Evolutionary conservation across 2,113 vertebrate genomes (phyloP).

Genomic region (human): GRCh38 chr1:16210001-16210500

Average conservation of each 20-base stretch:
- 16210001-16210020: not conserved
- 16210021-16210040: not conserved
- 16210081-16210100: not conserved
- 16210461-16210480: conserved; percentile 1
- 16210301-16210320: conserved; percentile 77
- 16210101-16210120: fast-evolving
- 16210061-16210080: not conserved
- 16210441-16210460: not conserved
- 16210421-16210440: not conserved
- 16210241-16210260: conserved; percentile 80
- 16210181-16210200: conserved; percentile 74
- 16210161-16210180: conserved; percentile 35
- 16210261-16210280: conserved; percentile 67
- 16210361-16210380: conserved; percentile 1
- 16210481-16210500: not conserved
- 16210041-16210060: not conserved
- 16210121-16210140: conserved; percentile 58
- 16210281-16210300: conserved; percentile 68
- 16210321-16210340: conserved; percentile 65
- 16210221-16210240: conserved; percentile 81
- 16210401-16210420: not conserved
- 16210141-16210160: conserved; percentile 30
- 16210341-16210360: conserved; percentile 60
- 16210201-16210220: conserved; percentile 75
- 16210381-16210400: conserved; percentile 58